These are phyloP conservation scores for Orthosia incerta DNA, from an alignment of 2,888 invertebrate species.

Conservation along the genomic window DNA sequence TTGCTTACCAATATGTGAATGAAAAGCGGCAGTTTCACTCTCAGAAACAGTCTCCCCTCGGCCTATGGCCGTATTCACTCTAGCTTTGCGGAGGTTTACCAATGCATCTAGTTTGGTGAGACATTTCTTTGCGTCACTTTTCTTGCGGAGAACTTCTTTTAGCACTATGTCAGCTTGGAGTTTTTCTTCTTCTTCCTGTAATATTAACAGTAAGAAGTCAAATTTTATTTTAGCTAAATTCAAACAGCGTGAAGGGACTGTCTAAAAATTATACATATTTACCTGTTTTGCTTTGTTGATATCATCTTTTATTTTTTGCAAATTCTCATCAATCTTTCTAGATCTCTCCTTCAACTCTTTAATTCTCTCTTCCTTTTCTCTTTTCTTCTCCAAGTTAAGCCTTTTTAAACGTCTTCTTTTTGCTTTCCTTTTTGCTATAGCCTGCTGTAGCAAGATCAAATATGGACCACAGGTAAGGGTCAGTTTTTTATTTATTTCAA, in stretches of 20 bases:
- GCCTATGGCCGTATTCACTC: conserved; percentile 92
- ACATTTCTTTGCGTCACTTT: conserved; percentile 93
- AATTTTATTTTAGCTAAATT: too few relatives aligned
- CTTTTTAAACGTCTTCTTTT: conserved; percentile 88
- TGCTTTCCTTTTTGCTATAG: conserved; percentile 84
- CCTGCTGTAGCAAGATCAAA: conserved; percentile 82
- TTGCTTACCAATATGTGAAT: conserved; percentile 90
- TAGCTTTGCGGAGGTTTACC: conserved; percentile 92
- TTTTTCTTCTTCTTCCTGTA: conserved; percentile 92
- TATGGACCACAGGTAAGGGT: conserved; percentile 82
- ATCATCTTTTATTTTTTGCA: conserved; percentile 92
- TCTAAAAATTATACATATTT: conserved; percentile 11
- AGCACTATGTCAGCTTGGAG: conserved; percentile 93
- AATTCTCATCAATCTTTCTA: conserved; percentile 92
- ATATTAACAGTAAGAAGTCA: neutral
- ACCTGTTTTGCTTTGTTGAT: conserved; percentile 92
- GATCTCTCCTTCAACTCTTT: conserved; percentile 89
- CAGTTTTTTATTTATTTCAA: conserved; percentile 82
- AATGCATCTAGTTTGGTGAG: conserved; percentile 92
- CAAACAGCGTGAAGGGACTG: neutral
- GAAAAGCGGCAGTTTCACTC: conserved; percentile 90
- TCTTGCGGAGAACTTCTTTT: conserved; percentile 93
- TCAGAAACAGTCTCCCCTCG: conserved; percentile 91
- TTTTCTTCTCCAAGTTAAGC: conserved; percentile 78
- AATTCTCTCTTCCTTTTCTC: conserved; percentile 80